Conservation (phyloP, 2,888 invertebrate species). For the Heliconius sara region DNA sequence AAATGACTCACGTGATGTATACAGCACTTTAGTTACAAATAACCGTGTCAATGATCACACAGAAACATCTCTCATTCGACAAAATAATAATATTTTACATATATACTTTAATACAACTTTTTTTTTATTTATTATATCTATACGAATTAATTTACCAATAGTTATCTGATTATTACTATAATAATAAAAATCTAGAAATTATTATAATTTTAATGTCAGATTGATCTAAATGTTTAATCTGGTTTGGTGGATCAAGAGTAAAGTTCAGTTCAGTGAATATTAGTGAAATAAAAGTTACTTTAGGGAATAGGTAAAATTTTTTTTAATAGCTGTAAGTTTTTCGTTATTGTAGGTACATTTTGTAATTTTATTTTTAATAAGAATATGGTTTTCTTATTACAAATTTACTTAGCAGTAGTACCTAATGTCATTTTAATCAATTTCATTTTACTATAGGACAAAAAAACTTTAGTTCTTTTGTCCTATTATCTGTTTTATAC, state of each 20-base stretch:
- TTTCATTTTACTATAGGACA: too few species aligned
- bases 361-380: too few species aligned
- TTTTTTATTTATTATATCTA: constrained; percentile 24
- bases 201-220: neutral
- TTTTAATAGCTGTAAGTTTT: neutral
- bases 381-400: too few species aligned
- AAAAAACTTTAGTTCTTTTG: too few species aligned
- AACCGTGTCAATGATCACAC: constrained; percentile 22
- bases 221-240: neutral
- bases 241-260: neutral
- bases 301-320: neutral
- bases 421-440: too few species aligned
- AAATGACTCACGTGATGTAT: neutral
- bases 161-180: constrained; percentile 34
- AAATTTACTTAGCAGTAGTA: too few species aligned
- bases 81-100: constrained; percentile 11
- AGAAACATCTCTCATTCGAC: constrained; percentile 23
- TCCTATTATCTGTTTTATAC: too few species aligned
- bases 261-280: too few species aligned
- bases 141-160: constrained; percentile 25
- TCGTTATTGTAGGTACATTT: too few species aligned
- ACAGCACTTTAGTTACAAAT: constrained; percentile 24
- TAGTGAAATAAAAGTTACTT: too few species aligned
- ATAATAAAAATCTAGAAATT: constrained; percentile 17
- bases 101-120: constrained; percentile 32